Evolutionary conservation across 2,888 invertebrate genomes (phyloP).

Genomic region (Eupithecia insigniata): DNA sequence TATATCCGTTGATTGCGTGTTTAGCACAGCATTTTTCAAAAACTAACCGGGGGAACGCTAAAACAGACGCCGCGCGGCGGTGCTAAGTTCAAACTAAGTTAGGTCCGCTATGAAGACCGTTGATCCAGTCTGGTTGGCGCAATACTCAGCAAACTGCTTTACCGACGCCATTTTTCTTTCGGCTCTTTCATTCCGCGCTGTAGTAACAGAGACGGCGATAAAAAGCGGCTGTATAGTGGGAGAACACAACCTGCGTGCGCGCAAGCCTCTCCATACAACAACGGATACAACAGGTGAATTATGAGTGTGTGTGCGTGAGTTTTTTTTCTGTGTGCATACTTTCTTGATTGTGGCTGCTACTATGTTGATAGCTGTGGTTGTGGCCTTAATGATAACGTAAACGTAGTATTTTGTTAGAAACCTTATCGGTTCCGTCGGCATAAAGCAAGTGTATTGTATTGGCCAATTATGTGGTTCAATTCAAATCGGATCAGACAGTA

Average conservation of each 20-base stretch:
- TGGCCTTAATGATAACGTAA: conserved; percentile 74
- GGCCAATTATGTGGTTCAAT: background rate
- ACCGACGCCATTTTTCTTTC: conserved; percentile 62
- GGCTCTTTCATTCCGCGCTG: conserved; percentile 55
- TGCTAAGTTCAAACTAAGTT: conserved; percentile 82
- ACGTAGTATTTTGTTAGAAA: conserved; percentile 73
- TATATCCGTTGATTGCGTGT: conserved; percentile 67
- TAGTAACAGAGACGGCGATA: conserved; percentile 58
- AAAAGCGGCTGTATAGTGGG: conserved; percentile 64
- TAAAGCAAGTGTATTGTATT: background rate
- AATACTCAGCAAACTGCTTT: conserved; percentile 71
- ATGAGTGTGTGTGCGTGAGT: conserved; percentile 67
- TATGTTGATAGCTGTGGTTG: conserved; percentile 32
- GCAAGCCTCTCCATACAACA: conserved; percentile 77
- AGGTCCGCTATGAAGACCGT: conserved; percentile 81
- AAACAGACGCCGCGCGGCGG: conserved; percentile 72
- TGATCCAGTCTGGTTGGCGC: conserved; percentile 82
- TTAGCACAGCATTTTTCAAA: conserved; percentile 70
- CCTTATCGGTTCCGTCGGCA: conserved; percentile 59
- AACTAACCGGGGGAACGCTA: conserved; percentile 65
- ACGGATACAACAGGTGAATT: conserved; percentile 78
- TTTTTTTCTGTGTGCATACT: conserved; percentile 64
- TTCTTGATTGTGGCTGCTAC: conserved; percentile 61
- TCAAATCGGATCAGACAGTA: background rate
- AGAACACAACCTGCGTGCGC: conserved; percentile 77